Evolutionary conservation across 2,797 vertebrate species (phyloP).

Genomic region (Galago senegalensis): DNA sequence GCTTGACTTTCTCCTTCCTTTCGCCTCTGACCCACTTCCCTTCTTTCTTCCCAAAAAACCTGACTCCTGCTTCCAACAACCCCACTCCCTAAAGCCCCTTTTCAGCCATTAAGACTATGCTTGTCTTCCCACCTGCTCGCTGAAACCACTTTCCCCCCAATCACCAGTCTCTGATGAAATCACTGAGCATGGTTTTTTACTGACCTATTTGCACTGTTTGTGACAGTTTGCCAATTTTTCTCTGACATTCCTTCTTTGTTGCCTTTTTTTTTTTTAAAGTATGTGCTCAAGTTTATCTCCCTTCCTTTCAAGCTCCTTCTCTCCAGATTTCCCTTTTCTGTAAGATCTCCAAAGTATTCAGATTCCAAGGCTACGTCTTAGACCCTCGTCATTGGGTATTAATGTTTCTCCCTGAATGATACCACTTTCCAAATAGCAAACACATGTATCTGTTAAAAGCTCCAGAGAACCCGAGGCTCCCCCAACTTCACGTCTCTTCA

Average conservation of each 20-base stretch:
- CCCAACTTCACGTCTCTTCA: neutral
- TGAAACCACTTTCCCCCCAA: neutral
- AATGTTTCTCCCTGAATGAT: neutral
- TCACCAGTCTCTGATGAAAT: neutral
- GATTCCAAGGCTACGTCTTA: neutral
- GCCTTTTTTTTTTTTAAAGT: neutral
- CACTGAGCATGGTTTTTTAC: too few relatives aligned
- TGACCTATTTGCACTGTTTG: too few relatives aligned
- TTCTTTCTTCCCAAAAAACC: neutral
- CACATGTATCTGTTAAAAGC: neutral
- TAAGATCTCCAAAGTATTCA: neutral
- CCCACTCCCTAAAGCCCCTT: neutral
- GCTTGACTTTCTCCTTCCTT: neutral
- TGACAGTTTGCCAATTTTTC: neutral
- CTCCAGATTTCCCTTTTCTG: neutral
- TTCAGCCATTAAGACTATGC: neutral
- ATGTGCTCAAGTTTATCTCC: neutral
- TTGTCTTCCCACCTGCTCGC: neutral
- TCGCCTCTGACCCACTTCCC: neutral
- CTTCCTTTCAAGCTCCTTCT: neutral
- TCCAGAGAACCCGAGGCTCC: too few relatives aligned
- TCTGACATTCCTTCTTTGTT: neutral
- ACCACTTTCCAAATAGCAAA: neutral
- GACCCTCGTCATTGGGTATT: neutral
- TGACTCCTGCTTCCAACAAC: neutral